These are phyloP conservation scores for Acrobasis consociella DNA, from an alignment of 2,888 invertebrate species.

Conservation along the genomic window DNA sequence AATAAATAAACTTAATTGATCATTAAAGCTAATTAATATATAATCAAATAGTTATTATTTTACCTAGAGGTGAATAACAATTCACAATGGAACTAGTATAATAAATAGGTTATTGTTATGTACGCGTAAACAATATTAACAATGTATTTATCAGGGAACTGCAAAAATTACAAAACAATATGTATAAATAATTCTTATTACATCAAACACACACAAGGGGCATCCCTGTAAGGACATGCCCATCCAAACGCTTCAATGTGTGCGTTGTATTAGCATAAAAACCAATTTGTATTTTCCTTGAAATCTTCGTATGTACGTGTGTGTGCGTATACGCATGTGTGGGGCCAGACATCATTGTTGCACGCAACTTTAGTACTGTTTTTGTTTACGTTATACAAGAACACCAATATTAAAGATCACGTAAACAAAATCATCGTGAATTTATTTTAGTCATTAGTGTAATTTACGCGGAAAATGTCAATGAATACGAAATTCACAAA, in stretches of 20 bases:
- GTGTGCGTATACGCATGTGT: slow-evolving; percentile 16
- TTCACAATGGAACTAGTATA: background rate
- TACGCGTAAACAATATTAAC: slow-evolving; percentile 2
- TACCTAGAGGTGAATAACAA: background rate
- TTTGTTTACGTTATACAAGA: background rate
- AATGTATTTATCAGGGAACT: slow-evolving; percentile 31
- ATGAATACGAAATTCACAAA: background rate
- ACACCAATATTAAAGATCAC: background rate
- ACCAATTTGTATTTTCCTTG: slow-evolving; percentile 35
- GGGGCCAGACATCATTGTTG: slow-evolving; percentile 16
- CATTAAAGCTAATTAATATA: background rate
- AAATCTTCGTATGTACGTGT: slow-evolving; percentile 32
- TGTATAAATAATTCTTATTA: slow-evolving; percentile 33
- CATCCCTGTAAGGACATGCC: background rate
- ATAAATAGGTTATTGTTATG: slow-evolving; percentile 28
- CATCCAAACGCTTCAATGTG: slow-evolving; percentile 26
- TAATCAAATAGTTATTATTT: background rate
- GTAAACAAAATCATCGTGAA: background rate
- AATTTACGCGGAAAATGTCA: slow-evolving; percentile 11
- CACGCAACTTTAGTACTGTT: background rate
- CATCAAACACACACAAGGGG: slow-evolving; percentile 36
- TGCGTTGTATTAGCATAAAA: slow-evolving; percentile 25
- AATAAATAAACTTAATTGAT: background rate
- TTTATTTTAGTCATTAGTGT: slow-evolving; percentile 17
- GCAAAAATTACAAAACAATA: slow-evolving; percentile 48